Evolutionary conservation across 2,888 invertebrate species (phyloP), one percentile per base, ranked within the genome.

Genomic region (Eilema caniola): DNA sequence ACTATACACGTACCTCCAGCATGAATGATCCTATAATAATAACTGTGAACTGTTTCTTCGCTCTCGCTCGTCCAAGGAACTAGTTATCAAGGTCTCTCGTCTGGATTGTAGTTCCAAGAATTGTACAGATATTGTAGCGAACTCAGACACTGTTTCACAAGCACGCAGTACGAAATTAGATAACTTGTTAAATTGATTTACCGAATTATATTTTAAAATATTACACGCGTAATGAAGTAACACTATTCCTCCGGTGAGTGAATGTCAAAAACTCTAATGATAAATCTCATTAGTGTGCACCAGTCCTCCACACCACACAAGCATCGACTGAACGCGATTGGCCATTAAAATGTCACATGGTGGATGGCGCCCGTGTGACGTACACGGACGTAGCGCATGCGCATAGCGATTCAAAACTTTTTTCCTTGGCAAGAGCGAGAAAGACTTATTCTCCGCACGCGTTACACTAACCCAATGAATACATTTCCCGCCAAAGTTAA

Each of bases 81-180:
- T 90, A 95, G 94, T 94, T 95, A 95, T 95, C 95, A 95, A 95
- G 95, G 95, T 95, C 95, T 95, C 89, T 94, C 88, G 93, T 90
- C 92, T 92, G 92, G 89, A 89, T 90, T 89, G 90, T 90, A 90
- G 90, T 94, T 94, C 94, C 93, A 92, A 92, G 93, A 94, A 94
- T 86, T 88, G 85, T 88, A 92, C 92, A 91, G 90, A 92, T 90
- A 92, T 90, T 81, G 81, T 87, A 85, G 86, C 85, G 82, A 86
- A 86, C 84, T 83, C 77, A 83, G 83, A 84, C 87, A 89, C 88
- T 88, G 72, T 86, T 79, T 79, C 74, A 69, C 76, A 77, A 77
- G 72, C 79, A 67, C 77, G 75, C 80, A 68, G 73, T 76, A 80
- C 80, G 67, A 80, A 72, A 57, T 24, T 10, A 71, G 77, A 81